These are phyloP conservation scores for Anthrax anthrax DNA, from an alignment of 2,888 invertebrate genomes.

Conservation along the genomic window DNA sequence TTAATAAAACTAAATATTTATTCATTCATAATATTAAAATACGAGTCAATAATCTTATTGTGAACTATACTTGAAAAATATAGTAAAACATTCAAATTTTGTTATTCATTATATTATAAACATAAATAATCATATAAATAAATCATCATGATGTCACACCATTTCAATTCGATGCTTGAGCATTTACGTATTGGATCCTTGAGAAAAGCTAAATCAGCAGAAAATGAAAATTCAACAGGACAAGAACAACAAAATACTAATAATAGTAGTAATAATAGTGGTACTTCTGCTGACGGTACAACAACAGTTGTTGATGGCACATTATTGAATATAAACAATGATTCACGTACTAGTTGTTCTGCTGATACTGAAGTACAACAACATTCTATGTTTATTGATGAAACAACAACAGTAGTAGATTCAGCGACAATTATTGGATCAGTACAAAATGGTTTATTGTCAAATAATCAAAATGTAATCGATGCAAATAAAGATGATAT, in stretches of 20 bases:
- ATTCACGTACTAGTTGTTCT: neutral
- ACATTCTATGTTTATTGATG: neutral
- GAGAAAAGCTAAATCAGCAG: constrained; percentile 11
- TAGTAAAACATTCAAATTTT: too few species aligned
- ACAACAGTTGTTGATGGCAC: neutral
- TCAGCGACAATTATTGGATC: too few species aligned
- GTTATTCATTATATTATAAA: too few species aligned
- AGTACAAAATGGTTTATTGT: neutral
- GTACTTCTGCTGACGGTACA: neutral
- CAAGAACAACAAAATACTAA: neutral
- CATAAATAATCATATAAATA: too few species aligned
- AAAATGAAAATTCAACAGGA: constrained; percentile 5
- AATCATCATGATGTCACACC: constrained; percentile 28
- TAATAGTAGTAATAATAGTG: neutral
- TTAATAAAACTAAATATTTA: too few species aligned
- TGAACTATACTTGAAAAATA: too few species aligned
- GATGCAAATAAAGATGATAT: neutral
- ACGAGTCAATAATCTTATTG: too few species aligned
- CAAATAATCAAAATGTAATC: neutral
- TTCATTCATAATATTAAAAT: too few species aligned
- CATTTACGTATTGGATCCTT: constrained; percentile 26
- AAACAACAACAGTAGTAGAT: neutral
- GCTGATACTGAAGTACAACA: neutral
- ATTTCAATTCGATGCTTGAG: constrained; percentile 31
- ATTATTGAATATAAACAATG: neutral